Conservation (phyloP, 2,888 invertebrate genomes). For the Cyaniris semiargus region DNA sequence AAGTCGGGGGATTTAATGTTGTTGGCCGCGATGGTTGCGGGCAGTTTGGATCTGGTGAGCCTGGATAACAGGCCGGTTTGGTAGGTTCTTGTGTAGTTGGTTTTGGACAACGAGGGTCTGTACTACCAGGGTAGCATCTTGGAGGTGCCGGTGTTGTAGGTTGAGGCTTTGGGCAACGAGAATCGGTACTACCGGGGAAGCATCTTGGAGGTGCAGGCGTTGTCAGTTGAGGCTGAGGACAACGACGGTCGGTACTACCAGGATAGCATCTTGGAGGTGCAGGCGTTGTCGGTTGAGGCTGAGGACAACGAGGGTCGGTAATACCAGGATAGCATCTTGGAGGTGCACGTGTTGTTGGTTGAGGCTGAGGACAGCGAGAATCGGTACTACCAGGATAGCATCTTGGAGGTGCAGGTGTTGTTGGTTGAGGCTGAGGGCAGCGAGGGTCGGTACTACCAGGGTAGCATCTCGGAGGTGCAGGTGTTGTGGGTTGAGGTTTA, state of each 20-base stretch:
- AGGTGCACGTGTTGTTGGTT: constrained; percentile 39
- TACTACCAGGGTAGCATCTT: constrained; percentile 45
- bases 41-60: no score
- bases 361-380: constrained; percentile 28
- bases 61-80: no score
- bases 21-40: no score
- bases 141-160: constrained; percentile 43
- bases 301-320: constrained; percentile 50
- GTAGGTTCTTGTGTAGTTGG: constrained; percentile 41
- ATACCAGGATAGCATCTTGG: constrained; percentile 56
- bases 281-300: constrained; percentile 44
- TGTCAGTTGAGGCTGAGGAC: constrained; percentile 47
- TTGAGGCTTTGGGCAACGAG: constrained; percentile 43
- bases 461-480: constrained; percentile 41
- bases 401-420: constrained; percentile 33
- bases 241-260: constrained; percentile 48
- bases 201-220: constrained; percentile 47
- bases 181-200: constrained; percentile 51
- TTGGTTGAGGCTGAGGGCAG: constrained; percentile 46
- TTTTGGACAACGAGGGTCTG: constrained; percentile 45
- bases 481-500: constrained; percentile 39
- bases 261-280: constrained; percentile 45
- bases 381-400: constrained; percentile 44
- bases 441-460: constrained; percentile 42
- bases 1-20: no score